phyloP scores from a whole-genome alignment of 2,888 invertebrate genomes.

The Dromius quadrimaculatus region DNA sequence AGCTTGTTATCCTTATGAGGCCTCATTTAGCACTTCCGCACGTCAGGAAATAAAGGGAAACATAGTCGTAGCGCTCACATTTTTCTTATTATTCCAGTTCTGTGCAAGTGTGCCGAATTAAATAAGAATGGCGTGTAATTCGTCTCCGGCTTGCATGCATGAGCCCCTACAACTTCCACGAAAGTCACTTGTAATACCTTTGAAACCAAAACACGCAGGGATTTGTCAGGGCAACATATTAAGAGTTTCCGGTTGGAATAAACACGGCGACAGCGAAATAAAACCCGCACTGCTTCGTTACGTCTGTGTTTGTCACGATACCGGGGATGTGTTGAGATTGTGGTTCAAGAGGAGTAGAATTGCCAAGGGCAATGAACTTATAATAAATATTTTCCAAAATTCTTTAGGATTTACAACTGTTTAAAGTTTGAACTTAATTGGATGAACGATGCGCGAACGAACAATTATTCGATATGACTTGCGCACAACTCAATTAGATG shows the following conservation, averaged over 20 bases:
- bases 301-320: conserved; percentile 1
- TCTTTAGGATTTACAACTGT: no score
- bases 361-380: conserved; percentile 17
- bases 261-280: conserved; percentile 39
- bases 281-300: conserved; percentile 31
- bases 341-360: conserved; percentile 15
- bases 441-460: no score
- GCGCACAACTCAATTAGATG: no score
- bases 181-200: conserved; percentile 40
- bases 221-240: conserved; percentile 40
- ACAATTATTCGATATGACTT: no score
- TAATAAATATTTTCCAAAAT: no score
- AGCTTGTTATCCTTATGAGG: conserved; percentile 23
- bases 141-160: conserved; percentile 25
- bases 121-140: conserved; percentile 21
- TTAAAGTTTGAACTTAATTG: no score
- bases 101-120: conserved; percentile 11
- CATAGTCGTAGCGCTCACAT: not conserved
- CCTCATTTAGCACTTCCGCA: conserved; percentile 7
- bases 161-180: not conserved
- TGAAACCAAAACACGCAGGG: conserved; percentile 26
- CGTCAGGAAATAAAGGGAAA: not conserved
- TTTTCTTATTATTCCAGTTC: conserved; percentile 14
- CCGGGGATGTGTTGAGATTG: not conserved
- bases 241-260: conserved; percentile 35